Evolutionary conservation across 2,113 vertebrate species (phyloP).

Genomic region (Syngnathus scovelli): DNA sequence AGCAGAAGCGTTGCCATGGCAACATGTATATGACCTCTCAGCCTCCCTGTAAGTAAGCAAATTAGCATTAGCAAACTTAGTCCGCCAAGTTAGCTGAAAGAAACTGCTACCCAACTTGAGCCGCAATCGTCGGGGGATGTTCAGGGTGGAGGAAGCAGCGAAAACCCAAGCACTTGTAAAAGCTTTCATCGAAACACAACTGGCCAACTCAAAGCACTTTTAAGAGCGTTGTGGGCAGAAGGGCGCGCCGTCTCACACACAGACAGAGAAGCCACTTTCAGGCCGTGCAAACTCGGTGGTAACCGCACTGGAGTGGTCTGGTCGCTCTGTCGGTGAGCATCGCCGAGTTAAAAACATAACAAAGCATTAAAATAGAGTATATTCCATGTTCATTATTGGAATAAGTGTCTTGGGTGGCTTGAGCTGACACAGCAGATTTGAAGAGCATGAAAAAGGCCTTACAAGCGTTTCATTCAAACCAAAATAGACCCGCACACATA

Average conservation of each 20-base stretch:
- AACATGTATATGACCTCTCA: conserved; percentile 32
- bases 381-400: conserved; percentile 34
- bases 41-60: conserved; percentile 17
- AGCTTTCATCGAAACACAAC: conserved; percentile 32
- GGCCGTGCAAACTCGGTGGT: conserved; percentile 35
- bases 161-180: conserved; percentile 39
- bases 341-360: conserved; percentile 33
- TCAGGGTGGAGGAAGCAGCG: conserved; percentile 44
- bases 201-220: conserved; percentile 24
- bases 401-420: conserved; percentile 38
- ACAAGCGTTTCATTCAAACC: not conserved
- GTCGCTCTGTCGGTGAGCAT: conserved; percentile 6
- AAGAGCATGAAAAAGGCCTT: conserved; percentile 6
- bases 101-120: conserved; percentile 2
- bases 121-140: conserved; percentile 27
- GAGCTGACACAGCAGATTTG: conserved; percentile 30
- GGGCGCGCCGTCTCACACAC: conserved; percentile 45
- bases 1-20: conserved; percentile 27
- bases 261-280: conserved; percentile 52
- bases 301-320: conserved; percentile 24
- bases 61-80: conserved; percentile 28
- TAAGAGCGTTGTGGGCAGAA: conserved; percentile 46
- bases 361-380: conserved; percentile 18
- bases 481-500: conserved; percentile 18
- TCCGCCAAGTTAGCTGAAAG: not conserved